Evolutionary conservation across 2,888 invertebrate genomes (phyloP), one percentile per base, ranked within the genome.

Genomic region (Chrysolina oricalcia): DNA sequence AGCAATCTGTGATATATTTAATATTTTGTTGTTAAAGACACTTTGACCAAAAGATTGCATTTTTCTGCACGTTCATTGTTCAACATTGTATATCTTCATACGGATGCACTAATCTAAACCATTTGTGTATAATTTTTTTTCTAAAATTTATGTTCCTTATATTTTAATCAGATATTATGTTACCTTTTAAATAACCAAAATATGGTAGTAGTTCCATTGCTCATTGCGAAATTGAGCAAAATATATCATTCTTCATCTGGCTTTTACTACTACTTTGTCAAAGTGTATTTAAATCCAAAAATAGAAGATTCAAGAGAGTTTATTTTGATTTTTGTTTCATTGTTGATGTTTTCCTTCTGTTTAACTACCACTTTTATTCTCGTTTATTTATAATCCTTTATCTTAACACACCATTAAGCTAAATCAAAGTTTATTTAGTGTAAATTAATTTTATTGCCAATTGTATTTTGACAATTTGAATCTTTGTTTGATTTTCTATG

Each of bases 1-100:
- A 73, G 68, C 67, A 73, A 73, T 67, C 76, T 76, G 76, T 76
- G 76, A 76, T 76, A 73, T 70, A 50, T 43, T 73, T 73, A 70
- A 69, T 76, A 69, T 70, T 74, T 69, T 75, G 59, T 67, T 71
- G 11, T 19, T 64, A 41, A 64, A 46, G 46, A 59, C 66, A 74
- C 66, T 74, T 74, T 74, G 74, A 70, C 64, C 48, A 70, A 70
- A 19, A 11, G 15, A 46, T 67, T 41, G 35, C 64, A 17, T 59
- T 59, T 17, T 59, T 35, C 8, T 35, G 35, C 35, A n/a, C 27
- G 59, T 59, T 59, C 21, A 65, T 2, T 17, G 9, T 27, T 17
- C 53, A 43, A 59, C 19, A 43, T 40, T 21, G 50, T 15, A 15
- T 17, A 10, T 53, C 50, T 19, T 53, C 13, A 13, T 23, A 10